Evolutionary conservation across 2,113 vertebrate genomes (phyloP).

Genomic region (Aegotheles bennettii): DNA sequence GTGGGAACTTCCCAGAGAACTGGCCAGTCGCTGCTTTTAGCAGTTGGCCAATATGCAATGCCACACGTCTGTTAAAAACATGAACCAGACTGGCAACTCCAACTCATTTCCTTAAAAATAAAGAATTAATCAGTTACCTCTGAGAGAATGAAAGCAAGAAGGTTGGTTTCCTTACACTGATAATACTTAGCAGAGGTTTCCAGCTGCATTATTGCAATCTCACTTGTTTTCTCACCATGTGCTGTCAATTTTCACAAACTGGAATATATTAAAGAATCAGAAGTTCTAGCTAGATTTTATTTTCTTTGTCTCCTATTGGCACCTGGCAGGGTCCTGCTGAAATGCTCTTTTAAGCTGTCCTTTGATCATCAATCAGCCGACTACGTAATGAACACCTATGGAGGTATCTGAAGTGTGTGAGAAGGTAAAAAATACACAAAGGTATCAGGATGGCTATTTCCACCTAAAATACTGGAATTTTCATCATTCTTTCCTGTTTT

Average conservation of each 20-base stretch:
- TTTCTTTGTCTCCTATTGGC: background rate
- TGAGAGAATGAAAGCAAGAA: background rate
- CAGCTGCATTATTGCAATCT: background rate
- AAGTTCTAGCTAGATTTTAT: background rate
- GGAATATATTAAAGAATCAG: background rate
- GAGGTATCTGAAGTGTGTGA: background rate
- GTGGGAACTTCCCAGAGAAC: background rate
- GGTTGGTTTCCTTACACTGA: background rate
- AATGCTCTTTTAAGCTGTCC: background rate
- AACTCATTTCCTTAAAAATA: background rate
- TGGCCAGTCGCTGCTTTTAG: background rate
- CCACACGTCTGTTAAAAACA: background rate
- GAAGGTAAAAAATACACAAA: background rate
- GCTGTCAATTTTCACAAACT: background rate
- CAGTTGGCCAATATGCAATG: background rate
- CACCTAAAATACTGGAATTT: background rate
- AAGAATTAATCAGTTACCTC: background rate
- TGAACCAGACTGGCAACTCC: background rate
- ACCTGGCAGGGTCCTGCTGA: background rate
- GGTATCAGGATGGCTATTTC: background rate
- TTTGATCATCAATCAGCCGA: background rate
- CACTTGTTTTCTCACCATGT: background rate
- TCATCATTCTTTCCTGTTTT: background rate
- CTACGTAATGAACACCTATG: background rate
- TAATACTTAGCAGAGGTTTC: background rate